Evolutionary conservation across 2,797 vertebrate species (phyloP), one percentile per base, ranked within the genome.

Genomic region (Periophthalmus magnuspinnatus): DNA sequence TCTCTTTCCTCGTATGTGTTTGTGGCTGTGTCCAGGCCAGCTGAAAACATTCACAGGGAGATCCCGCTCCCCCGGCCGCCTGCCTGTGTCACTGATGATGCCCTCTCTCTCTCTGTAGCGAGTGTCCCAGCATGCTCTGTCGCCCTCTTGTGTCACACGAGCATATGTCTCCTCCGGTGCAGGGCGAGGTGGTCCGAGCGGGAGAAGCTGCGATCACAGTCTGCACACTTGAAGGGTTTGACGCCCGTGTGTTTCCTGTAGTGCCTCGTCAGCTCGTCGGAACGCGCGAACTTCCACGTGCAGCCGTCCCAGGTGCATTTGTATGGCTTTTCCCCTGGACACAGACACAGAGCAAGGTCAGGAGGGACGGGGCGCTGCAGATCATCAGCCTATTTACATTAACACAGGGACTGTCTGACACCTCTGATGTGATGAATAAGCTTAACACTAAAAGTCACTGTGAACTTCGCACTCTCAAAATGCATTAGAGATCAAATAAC

Each of bases 291-390:
- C 94, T 99, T 99, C 98, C 98, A 99, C 84, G 97, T 98, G 91
- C 98, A 99, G 86, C 98, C 98, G 84, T 99, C 98, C 98, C 98
- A 99, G 80, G 97, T 99, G 91, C 98, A 99, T 84, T 98, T 99
- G 93, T 99, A 99, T 80, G 98, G 98, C 87, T 99, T 99, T 93
- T 99, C 98, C 93, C 98, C 98, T 99, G 86, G 13, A 76, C 63
- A 77, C 19, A 54, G 59, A 56, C 32, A 54, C 9, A 72, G 5
- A 6, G 22, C 58, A 59, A 9, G 0, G 33, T 72, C 52, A 67
- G 17, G 6, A 33, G n/a, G 14, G 19, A 14, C 21, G 67, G 16
- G 34, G 66, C 50, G n/a, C n/a, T 58, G 21, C 6, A 16, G 56
- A 2, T 34, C 9, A 50, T 65, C 47, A 19, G 34, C 38, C 24